Percentiles rank a stretch among this genome's conserved stretches.
Conservation (phyloP, 2,888 invertebrate species). For the Sericinus montela region DNA sequence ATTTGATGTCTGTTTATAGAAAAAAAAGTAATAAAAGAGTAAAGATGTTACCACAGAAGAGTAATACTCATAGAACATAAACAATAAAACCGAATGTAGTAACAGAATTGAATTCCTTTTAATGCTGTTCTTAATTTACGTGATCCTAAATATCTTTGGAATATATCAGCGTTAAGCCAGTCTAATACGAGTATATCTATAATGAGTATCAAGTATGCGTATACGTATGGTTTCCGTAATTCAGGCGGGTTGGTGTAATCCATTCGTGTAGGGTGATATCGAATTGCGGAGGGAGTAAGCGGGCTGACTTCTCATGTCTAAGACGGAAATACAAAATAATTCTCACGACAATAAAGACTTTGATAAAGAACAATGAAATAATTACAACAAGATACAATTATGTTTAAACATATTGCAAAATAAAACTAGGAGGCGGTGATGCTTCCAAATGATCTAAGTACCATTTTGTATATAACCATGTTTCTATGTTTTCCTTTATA, state of each 20-base stretch:
- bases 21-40: too few species aligned
- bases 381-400: too few species aligned
- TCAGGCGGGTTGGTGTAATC: conserved; percentile 69
- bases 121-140: conserved; percentile 20
- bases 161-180: conserved; percentile 65
- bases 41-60: too few species aligned
- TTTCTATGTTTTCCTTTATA: too few species aligned
- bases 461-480: too few species aligned
- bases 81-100: too few species aligned
- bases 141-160: conserved; percentile 54
- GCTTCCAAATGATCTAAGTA: too few species aligned
- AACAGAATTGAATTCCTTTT: not conserved
- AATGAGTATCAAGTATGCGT: conserved; percentile 61
- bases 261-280: conserved; percentile 62
- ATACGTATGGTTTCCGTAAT: conserved; percentile 76
- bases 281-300: conserved; percentile 56
- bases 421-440: too few species aligned
- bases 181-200: conserved; percentile 58
- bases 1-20: too few species aligned
- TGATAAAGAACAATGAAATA: not conserved
- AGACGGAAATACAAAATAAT: conserved; percentile 28
- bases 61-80: too few species aligned
- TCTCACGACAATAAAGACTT: conserved; percentile 17
- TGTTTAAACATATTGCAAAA: too few species aligned
- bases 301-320: conserved; percentile 49